Evolutionary conservation across 2,888 invertebrate genomes (phyloP).

Genomic region (Andricus curvator): DNA sequence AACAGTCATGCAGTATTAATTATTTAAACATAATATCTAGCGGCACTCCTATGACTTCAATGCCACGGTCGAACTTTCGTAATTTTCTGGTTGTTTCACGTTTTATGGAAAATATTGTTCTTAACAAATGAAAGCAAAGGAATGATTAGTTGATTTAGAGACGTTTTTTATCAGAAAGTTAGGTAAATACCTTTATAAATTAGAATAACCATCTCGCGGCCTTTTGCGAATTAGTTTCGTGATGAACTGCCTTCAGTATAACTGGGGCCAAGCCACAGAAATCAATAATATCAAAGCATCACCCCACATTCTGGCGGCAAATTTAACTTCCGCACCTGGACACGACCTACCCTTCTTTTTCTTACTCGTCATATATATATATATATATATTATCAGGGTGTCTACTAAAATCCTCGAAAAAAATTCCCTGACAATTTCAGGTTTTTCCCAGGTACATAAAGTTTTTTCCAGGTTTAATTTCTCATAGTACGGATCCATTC

Average conservation of each 20-base stretch:
- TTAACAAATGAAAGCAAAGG: not conserved
- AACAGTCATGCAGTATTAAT: not conserved
- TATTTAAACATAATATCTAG: constrained; percentile 34
- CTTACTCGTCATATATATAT: not conserved
- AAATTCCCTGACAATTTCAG: too few species aligned
- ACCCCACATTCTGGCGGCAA: constrained; percentile 58
- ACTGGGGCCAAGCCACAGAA: constrained; percentile 54
- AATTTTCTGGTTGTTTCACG: constrained; percentile 8
- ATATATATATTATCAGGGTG: too few species aligned
- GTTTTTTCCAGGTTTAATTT: too few species aligned
- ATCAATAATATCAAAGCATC: constrained; percentile 63
- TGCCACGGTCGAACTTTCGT: constrained; percentile 26
- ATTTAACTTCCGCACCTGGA: constrained; percentile 51
- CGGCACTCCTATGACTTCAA: constrained; percentile 45
- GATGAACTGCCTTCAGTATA: constrained; percentile 60
- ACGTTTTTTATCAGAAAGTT: not conserved
- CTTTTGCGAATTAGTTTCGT: constrained; percentile 58
- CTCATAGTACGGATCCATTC: too few species aligned
- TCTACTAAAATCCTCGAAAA: too few species aligned
- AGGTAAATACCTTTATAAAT: constrained; percentile 67
- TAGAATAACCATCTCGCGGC: constrained; percentile 67
- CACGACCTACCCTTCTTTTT: not conserved
- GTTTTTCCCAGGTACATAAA: too few species aligned
- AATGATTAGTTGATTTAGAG: not conserved
- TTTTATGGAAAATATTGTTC: not conserved